Base-by-base conservation (phyloP, 1,140 invertebrate species). In the Aphelenchoides fujianensis region DNA sequence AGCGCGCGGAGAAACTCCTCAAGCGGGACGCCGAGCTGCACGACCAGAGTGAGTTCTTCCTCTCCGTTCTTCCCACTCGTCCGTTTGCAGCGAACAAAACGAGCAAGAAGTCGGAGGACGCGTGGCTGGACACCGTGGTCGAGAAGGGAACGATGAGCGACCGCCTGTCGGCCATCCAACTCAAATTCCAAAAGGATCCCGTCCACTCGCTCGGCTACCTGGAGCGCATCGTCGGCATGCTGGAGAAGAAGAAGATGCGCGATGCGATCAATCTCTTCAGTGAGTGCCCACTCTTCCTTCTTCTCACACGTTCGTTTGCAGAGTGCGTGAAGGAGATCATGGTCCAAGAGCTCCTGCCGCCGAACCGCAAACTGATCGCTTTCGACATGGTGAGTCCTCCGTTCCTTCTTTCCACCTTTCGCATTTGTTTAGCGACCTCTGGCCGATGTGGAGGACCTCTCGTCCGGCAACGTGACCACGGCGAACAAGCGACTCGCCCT, bases 131-230 rank as follows among this genome's bases (percentile, higher is more conserved):
- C 27, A 77, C 31, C 3, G 78, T 78, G 7, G 37, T 70, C 12
- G 27, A 36, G 19, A 57, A 66, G 3, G 76, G 76, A 31, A 81
- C 76, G 19, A 67, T 77, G 27, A n/a, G 48, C 0, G 94, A 96
- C 85, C 92, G 91, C 87, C 88, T 95, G 54, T 92, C 93, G 32
- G 93, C 93, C 1, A 89, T 90, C 55, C 90, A 91, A 30, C 85
- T 95, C 5, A 84, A 91, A 19, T 90, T 95, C 68, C 91, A 95
- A 87, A 90, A 94, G 78, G 91, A 90, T 78, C 91, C 92, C 1
- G 86, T 94, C 31, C 90, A 91, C 83, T 92, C 91, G 85, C 82
- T 95, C 3, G 79, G 86, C 23, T 88, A 89, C 61, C 79, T 96
- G 3, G 88, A 89, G 59, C 89, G 88, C 78, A 84, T 96, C 0